Base-by-base conservation (phyloP, 2,113 vertebrate species). In the Grus americana region DNA sequence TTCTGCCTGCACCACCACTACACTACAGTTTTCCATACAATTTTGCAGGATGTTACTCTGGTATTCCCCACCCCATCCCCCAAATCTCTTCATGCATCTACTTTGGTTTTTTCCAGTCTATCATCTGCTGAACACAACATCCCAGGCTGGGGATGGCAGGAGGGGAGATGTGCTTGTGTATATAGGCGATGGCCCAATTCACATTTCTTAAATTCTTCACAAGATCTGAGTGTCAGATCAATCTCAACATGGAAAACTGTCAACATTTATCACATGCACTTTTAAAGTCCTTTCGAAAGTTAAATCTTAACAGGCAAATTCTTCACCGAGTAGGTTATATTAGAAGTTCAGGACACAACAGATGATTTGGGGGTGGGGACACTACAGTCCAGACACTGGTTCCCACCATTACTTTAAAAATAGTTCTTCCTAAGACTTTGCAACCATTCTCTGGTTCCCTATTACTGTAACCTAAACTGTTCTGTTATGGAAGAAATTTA, bases 341-440 rank as follows among this genome's bases (percentile, higher is more conserved):
- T 89, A 93, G 79, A 95, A 85, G 86, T 78, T 90, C 78, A 93
- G 46, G 75, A 79, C 84, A 73, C 66, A 97, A 95, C 88, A 96
- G 81, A 92, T 91, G 86, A 94, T 86, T 75, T 83, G 54, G 71
- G 73, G 91, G 87, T 86, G 89, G 93, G 66, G 65, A 66, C 61
- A 79, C 84, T 62, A 72, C 63, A 79, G 50, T 90, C 68, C 91
- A 87, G 75, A 90, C 71, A 84, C 54, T 79, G 80, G 75, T 81
- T 97, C 84, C 55, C 63, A 80, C 79, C 71, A 86, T 93, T 67
- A 76, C 32, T 96, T 92, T 88, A 78, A 96, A 96, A 96, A 97
- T 85, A 96, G 52, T 57, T 95, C 58, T 92, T 84, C 59, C 20
- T 49, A 95, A 94, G 95, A 73, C 38, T 96, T 92, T 50, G 62